Base-by-base conservation (phyloP, 2,797 vertebrate genomes). In the Mustela erminea region DNA sequence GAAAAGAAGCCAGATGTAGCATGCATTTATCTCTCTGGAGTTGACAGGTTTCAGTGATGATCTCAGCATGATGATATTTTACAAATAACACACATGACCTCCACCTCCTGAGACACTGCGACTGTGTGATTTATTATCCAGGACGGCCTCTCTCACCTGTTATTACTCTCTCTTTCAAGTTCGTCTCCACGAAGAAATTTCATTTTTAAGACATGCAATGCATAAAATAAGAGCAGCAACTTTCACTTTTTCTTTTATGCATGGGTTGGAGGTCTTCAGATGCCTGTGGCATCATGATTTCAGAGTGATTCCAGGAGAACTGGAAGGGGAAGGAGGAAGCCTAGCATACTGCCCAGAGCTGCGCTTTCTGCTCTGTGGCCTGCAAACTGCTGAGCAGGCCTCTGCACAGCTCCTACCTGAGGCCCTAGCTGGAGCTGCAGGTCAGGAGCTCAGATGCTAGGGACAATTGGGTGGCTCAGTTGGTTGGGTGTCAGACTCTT, bases 151-250 rank as follows among this genome's bases (percentile, higher is more conserved):
- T 12, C 64, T 92, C 84, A 92, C 64, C 84, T 83, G 52, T 72
- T 82, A 70, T 86, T 52, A 68, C 46, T 93, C 12, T 77, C 66
- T 77, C 60, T 96, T 94, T 35, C 74, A n/a, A 54, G 38, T 93
- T 81, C 58, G 64, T 93, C 10, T 84, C 35, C 54, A 74, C 46
- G 46, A 72, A 86, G 35, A 84, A 7, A 95, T 93, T 96, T 86
- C 75, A 83, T 54, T 95, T 93, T 77, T 88, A 95, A 96, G 46
- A 78, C 46, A 93, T 18, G 3, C 12, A 52, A 56, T 87, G 27
- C 41, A 92, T 87, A 96, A 84, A 95, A 91, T 95, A 90, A 94
- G 60, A 96, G 38, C 35, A 91, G n/a, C 35, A 68, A 83, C 13
- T 52, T 93, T 95, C 54, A 13, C 60, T 54, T 52, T 90, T 25